Conservation (phyloP, 2,797 vertebrate species). For the Oreochromis grahami region DNA sequence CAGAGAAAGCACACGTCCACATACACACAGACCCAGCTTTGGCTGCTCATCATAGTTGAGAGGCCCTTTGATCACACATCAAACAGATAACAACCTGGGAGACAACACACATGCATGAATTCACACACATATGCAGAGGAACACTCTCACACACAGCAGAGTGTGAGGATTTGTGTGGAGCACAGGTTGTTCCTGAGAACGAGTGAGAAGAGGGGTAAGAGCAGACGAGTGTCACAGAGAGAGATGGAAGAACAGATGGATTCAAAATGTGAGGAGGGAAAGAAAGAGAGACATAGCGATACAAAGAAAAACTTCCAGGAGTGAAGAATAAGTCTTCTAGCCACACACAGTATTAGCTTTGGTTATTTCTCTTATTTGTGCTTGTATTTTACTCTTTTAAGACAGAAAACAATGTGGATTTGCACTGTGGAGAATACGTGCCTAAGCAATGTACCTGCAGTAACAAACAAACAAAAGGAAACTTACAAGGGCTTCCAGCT, state of each 20-base stretch:
- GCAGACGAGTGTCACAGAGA: slow-evolving; percentile 23
- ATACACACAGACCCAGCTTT: slow-evolving; percentile 1
- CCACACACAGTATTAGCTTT: not conserved
- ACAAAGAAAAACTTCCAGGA: not conserved
- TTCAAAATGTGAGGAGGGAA: slow-evolving; percentile 2
- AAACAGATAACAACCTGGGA: slow-evolving; percentile 49
- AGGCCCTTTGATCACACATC: slow-evolving; percentile 62
- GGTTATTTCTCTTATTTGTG: not conserved
- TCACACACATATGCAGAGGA: not conserved
- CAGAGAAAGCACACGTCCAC: not conserved
- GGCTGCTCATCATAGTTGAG: slow-evolving; percentile 36
- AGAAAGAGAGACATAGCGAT: not conserved
- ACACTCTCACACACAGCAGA: not conserved
- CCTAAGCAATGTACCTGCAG: not conserved
- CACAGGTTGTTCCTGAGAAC: slow-evolving; percentile 26
- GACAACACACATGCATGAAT: slow-evolving; percentile 1
- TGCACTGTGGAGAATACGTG: not conserved
- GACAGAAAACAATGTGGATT: not conserved
- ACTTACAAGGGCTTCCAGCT: not conserved
- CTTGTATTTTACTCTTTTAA: not conserved
- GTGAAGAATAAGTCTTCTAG: not conserved
- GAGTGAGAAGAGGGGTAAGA: slow-evolving; percentile 22
- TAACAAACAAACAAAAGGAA: not conserved
- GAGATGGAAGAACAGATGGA: slow-evolving; percentile 48
- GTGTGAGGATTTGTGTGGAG: slow-evolving; percentile 5